phyloP scores from a whole-genome alignment of 2,113 vertebrate species.

The Steatornis caripensis region DNA sequence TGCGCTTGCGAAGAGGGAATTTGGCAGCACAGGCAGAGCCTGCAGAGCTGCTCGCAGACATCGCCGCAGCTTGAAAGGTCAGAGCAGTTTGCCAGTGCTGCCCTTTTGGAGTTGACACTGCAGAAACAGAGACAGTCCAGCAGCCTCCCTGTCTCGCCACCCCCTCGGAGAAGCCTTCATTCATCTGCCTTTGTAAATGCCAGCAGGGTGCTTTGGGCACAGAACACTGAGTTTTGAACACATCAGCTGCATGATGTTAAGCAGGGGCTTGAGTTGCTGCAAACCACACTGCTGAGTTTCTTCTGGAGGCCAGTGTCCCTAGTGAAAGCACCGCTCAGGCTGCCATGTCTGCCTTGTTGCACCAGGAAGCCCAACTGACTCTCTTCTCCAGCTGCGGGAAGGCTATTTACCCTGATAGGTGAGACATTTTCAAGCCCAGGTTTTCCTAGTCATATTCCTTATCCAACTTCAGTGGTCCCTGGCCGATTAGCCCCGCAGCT shows the following conservation, averaged over 20 bases:
- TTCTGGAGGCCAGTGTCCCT: too few relatives aligned
- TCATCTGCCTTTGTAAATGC: neutral
- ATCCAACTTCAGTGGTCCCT: neutral
- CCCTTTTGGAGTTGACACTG: neutral
- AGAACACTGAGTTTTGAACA: neutral
- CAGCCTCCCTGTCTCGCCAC: neutral
- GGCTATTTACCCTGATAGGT: neutral
- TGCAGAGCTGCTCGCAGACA: neutral
- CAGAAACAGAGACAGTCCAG: neutral
- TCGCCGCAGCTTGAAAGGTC: neutral
- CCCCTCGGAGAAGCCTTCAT: neutral
- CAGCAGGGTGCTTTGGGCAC: neutral
- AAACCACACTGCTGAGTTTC: too few relatives aligned
- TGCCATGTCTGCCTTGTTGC: neutral
- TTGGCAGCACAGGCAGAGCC: rapidly evolving
- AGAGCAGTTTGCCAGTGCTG: neutral
- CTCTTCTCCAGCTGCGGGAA: neutral
- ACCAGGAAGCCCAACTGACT: neutral
- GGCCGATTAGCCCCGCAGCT: neutral
- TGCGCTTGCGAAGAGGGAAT: neutral
- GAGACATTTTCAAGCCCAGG: neutral
- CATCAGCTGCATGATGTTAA: neutral
- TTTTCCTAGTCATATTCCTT: neutral
- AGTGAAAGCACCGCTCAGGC: neutral
- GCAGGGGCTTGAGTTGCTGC: neutral